These are phyloP conservation scores for Tuberolachnus salignus DNA, from an alignment of 2,888 invertebrate species.

Conservation along the genomic window DNA sequence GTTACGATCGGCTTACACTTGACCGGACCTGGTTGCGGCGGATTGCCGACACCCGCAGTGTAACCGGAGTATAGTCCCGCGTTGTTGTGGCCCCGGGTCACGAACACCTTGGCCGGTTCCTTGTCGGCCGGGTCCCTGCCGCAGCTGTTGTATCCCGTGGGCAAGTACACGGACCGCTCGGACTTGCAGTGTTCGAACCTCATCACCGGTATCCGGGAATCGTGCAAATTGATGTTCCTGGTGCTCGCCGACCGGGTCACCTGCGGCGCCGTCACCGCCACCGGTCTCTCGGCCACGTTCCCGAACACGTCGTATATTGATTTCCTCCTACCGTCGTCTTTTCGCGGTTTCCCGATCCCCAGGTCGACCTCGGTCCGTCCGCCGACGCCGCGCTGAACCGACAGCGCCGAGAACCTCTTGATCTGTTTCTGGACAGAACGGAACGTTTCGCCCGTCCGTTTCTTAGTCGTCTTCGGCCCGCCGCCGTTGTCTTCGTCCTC, in stretches of 20 bases:
- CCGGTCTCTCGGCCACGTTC: background rate
- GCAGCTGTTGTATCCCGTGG: slow-evolving; percentile 57
- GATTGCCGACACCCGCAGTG: slow-evolving; percentile 59
- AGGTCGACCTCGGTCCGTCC: background rate
- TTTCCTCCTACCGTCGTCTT: slow-evolving; percentile 11
- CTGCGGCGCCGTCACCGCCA: slow-evolving; percentile 7
- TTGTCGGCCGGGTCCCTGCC: slow-evolving; percentile 65
- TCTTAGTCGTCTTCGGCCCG: slow-evolving; percentile 54
- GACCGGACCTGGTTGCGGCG: background rate
- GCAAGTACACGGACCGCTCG: slow-evolving; percentile 59
- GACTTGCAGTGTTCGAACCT: slow-evolving; percentile 51
- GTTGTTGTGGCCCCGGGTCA: slow-evolving; percentile 70
- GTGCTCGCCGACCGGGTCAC: slow-evolving; percentile 53
- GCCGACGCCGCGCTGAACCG: background rate
- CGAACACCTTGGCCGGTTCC: slow-evolving; percentile 63
- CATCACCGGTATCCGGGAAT: slow-evolving; percentile 3
- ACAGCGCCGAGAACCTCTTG: slow-evolving; percentile 27
- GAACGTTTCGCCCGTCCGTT: slow-evolving; percentile 57
- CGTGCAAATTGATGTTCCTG: slow-evolving; percentile 24
- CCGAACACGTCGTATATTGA: slow-evolving; percentile 37
- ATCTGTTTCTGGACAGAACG: slow-evolving; percentile 57
- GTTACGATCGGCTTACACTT: slow-evolving; percentile 50
- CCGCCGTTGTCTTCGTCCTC: slow-evolving; percentile 50
- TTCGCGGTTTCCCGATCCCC: background rate
- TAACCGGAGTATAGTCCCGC: slow-evolving; percentile 72